Conservation (phyloP, 2,797 vertebrate species). For the Sebastes trivittatus region DNA sequence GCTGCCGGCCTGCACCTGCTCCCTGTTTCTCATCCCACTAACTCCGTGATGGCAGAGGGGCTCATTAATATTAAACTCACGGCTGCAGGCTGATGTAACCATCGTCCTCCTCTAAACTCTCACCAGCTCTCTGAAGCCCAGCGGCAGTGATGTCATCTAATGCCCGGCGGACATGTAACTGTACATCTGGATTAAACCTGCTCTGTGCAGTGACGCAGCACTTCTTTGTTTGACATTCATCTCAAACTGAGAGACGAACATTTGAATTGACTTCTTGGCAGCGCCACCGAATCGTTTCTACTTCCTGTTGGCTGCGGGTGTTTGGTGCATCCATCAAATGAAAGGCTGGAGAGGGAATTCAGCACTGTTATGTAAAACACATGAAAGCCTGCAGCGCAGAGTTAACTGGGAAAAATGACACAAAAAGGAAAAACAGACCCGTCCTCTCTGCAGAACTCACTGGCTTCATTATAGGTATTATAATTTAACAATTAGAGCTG, state of each 20-base stretch:
- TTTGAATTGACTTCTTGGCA: not conserved
- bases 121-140: not conserved
- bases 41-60: not conserved
- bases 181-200: constrained; percentile 35
- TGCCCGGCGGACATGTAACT: not conserved
- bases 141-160: constrained; percentile 41
- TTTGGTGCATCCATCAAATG: not conserved
- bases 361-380: constrained; percentile 13
- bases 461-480: not conserved
- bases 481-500: not conserved
- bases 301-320: not conserved
- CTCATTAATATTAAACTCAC: constrained; percentile 29
- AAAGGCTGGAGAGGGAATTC: constrained; percentile 7
- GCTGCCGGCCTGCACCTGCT: constrained; percentile 61
- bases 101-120: constrained; percentile 6
- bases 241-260: not conserved
- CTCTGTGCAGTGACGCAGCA: not conserved
- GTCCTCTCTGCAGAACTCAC: not conserved
- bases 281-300: not conserved
- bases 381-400: not conserved
- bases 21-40: not conserved
- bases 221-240: not conserved
- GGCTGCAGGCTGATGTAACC: constrained; percentile 10
- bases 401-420: not conserved
- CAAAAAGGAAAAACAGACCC: not conserved